Conservation (phyloP, 1,140 invertebrate species). For the Eubasilissa regina region DNA sequence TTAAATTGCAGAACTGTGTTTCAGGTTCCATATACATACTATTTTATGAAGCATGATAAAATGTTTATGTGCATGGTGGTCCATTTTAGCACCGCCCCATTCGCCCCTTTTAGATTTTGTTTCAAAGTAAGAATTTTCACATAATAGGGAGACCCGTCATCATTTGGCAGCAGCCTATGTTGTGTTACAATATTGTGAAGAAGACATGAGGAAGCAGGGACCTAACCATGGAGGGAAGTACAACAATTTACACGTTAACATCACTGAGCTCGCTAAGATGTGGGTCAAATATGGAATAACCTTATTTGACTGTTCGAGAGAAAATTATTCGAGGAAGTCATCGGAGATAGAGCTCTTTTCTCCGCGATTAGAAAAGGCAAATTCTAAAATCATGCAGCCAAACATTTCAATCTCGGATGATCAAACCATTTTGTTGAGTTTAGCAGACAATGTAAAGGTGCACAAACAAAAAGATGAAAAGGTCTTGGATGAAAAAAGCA, state of each 20-base stretch:
- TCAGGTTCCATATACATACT: too few relatives aligned
- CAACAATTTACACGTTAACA: conserved; percentile 1
- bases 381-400: neutral
- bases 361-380: neutral
- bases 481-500: neutral
- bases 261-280: conserved; percentile 22
- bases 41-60: too few relatives aligned
- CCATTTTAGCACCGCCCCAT: too few relatives aligned
- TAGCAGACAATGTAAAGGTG: neutral
- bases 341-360: neutral
- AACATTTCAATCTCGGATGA: neutral
- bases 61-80: too few relatives aligned
- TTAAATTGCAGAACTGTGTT: too few relatives aligned
- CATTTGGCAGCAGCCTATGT: conserved; percentile 28
- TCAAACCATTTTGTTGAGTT: conserved; percentile 2
- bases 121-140: too few relatives aligned
- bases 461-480: neutral
- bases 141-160: conserved; percentile 11
- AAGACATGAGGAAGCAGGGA: conserved; percentile 16
- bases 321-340: conserved; percentile 4
- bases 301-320: neutral
- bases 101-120: too few relatives aligned
- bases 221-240: conserved; percentile 13
- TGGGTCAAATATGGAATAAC: conserved; percentile 32
- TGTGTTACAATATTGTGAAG: conserved; percentile 30